phyloP scores from a whole-genome alignment of 2,113 vertebrate species.

The Podarcis muralis region DNA sequence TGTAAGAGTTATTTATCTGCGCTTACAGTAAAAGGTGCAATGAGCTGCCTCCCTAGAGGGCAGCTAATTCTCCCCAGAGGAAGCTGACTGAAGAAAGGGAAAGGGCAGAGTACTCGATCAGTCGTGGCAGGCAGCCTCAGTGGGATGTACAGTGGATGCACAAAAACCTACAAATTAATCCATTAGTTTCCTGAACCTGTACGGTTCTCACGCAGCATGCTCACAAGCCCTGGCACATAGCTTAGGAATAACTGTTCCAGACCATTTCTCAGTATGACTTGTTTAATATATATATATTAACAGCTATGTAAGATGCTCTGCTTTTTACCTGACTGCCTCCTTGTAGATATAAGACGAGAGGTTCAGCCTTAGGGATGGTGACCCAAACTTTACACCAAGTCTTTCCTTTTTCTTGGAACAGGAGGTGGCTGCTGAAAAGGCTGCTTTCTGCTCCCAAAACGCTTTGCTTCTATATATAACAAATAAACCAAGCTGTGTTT shows the following conservation, averaged over 20 bases:
- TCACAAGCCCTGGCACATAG: not conserved
- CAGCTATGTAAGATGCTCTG: rapidly evolving
- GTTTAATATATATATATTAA: not conserved
- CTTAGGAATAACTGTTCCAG: not conserved
- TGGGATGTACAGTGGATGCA: not conserved
- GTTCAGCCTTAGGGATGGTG: slow-evolving; percentile 81
- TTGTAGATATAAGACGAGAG: slow-evolving; percentile 84
- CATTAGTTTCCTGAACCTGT: not conserved
- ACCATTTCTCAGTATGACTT: slow-evolving; percentile 52
- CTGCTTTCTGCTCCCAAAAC: slow-evolving; percentile 77
- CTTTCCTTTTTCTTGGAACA: slow-evolving; percentile 85
- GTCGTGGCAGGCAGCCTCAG: not conserved
- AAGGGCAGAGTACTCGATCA: not conserved
- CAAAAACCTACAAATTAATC: not conserved
- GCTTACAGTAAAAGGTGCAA: not conserved
- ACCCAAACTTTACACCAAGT: slow-evolving; percentile 86
- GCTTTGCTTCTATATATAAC: slow-evolving; percentile 75
- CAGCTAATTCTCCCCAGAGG: not conserved
- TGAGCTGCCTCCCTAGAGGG: not conserved
- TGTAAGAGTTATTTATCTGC: not conserved
- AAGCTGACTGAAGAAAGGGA: not conserved
- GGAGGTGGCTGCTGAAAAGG: slow-evolving; percentile 82
- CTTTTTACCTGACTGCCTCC: slow-evolving; percentile 82
- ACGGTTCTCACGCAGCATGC: not conserved
- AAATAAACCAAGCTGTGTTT: not conserved